Percentiles rank a stretch among this genome's conserved stretches.
Evolutionary conservation across 2,113 vertebrate genomes (phyloP).

Genomic region (Shinisaurus crocodilurus): DNA sequence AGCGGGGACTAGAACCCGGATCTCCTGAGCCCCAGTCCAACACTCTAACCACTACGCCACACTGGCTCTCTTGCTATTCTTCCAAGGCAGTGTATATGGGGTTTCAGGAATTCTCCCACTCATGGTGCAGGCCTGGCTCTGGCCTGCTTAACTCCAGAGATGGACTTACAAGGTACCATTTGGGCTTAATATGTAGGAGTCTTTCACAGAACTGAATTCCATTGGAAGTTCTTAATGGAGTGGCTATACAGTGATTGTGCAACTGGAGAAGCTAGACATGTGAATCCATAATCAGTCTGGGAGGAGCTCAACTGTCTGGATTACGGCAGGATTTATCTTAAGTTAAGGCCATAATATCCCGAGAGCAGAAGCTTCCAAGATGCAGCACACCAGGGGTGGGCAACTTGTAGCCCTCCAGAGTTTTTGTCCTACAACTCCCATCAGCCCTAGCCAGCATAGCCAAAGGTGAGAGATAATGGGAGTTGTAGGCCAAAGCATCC

Average conservation of each 20-base stretch:
- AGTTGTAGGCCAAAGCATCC: too few species aligned
- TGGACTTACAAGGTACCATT: not conserved
- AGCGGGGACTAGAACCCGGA: too few species aligned
- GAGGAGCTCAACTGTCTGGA: not conserved
- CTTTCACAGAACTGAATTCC: not conserved
- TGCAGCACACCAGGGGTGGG: not conserved
- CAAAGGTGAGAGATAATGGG: too few species aligned
- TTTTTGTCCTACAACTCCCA: too few species aligned
- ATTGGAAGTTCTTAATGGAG: not conserved
- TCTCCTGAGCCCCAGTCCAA: too few species aligned
- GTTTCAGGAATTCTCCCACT: not conserved
- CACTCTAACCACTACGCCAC: too few species aligned
- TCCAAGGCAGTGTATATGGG: not conserved
- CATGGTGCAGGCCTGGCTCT: not conserved
- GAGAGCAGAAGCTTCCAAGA: not conserved
- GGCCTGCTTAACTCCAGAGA: not conserved
- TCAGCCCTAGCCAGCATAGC: too few species aligned
- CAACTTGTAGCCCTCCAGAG: too few species aligned
- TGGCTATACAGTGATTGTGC: not conserved
- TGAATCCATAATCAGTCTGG: not conserved
- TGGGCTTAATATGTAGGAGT: not conserved
- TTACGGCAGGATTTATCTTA: not conserved
- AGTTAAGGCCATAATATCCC: not conserved
- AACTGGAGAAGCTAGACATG: not conserved
- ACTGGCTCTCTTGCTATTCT: not conserved